Conservation (phyloP, 1,140 invertebrate species). For the Zaprionus camerounensis region DNA sequence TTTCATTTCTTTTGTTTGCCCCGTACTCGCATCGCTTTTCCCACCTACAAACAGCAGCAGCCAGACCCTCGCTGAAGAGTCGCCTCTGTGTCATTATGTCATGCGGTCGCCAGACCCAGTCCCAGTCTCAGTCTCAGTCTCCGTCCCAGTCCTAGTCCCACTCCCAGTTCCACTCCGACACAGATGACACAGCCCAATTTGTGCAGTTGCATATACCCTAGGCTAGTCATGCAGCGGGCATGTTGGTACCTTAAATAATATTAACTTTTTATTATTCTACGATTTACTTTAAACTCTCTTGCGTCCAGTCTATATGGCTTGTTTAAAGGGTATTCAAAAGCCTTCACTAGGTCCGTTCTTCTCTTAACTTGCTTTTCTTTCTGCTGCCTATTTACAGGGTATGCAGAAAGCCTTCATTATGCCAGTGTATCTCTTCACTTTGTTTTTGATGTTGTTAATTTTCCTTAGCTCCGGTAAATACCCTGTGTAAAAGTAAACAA, state of each 20-base stretch:
- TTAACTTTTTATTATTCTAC: no score
- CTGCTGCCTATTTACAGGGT: not conserved
- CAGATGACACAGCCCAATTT: slow-evolving; percentile 19
- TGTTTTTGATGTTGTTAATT: not conserved
- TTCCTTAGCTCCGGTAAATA: not conserved
- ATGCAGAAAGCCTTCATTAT: not conserved
- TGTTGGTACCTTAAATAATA: not conserved
- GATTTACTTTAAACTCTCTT: no score
- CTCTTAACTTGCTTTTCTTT: not conserved
- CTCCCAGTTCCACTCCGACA: not conserved
- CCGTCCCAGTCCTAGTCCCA: slow-evolving; percentile 12
- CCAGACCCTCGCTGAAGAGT: not conserved
- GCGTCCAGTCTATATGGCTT: no score
- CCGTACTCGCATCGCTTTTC: slow-evolving; percentile 16
- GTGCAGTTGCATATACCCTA: slow-evolving; percentile 9
- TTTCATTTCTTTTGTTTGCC: slow-evolving; percentile 59
- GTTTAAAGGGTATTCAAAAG: no score
- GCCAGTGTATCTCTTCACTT: not conserved
- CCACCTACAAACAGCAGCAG: not conserved
- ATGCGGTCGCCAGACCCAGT: slow-evolving; percentile 38
- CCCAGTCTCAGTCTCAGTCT: not conserved
- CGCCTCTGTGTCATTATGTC: slow-evolving; percentile 64
- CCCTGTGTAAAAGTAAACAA: not conserved
- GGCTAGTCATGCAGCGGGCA: not conserved
- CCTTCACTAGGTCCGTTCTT: no score